These are phyloP conservation scores for Dromococcyx pavoninus DNA, from an alignment of 2,797 vertebrate species.

Conservation along the genomic window DNA sequence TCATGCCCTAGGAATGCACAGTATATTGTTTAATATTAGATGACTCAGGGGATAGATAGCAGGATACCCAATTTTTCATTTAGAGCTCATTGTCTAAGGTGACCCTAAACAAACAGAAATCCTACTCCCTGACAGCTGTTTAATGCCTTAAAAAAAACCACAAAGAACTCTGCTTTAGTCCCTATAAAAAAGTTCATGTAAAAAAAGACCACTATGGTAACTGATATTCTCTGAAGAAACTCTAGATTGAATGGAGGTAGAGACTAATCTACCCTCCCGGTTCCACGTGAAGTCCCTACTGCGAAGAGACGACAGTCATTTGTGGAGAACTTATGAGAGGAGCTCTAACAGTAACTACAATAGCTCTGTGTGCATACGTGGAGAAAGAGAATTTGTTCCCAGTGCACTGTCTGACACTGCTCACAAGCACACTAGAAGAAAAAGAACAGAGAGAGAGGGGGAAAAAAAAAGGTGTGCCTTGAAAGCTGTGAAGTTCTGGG, in stretches of 20 bases:
- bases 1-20: background rate
- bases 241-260: background rate
- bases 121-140: background rate
- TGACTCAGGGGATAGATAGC: background rate
- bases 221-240: background rate
- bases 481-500: background rate
- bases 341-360: constrained; percentile 13
- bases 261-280: background rate
- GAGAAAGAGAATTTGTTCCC: constrained; percentile 16
- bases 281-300: background rate
- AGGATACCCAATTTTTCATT: background rate
- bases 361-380: background rate
- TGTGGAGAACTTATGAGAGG: background rate
- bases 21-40: background rate
- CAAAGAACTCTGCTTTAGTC: background rate
- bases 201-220: background rate
- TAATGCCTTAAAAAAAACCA: background rate
- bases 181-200: background rate
- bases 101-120: background rate
- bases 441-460: background rate
- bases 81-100: background rate
- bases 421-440: background rate
- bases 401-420: background rate
- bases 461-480: background rate
- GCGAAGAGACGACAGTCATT: background rate